A percentile compares a stretch with the other conserved stretches of the same genome.
These are phyloP conservation scores for Diaprepes abbreviatus DNA, from an alignment of 2,888 invertebrate genomes.

Conservation along the genomic window DNA sequence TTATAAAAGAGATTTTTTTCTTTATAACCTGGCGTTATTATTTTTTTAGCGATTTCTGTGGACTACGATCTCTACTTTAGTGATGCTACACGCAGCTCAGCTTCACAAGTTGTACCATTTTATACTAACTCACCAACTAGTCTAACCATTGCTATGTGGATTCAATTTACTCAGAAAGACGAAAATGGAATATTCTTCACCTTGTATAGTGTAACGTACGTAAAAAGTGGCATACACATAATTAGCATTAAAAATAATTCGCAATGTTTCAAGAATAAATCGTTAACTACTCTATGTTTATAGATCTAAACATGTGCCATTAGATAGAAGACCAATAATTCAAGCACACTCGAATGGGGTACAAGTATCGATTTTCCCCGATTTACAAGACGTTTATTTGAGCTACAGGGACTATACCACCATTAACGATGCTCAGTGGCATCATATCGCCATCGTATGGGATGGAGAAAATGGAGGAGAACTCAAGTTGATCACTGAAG, in stretches of 20 bases:
- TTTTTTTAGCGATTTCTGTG: slow-evolving; percentile 90
- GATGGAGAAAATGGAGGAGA: slow-evolving; percentile 88
- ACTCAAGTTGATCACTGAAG: slow-evolving; percentile 93
- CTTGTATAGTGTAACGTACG: slow-evolving; percentile 88
- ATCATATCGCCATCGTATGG: slow-evolving; percentile 94
- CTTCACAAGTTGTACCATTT: slow-evolving; percentile 94
- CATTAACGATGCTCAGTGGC: slow-evolving; percentile 97
- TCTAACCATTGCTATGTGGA: slow-evolving; percentile 95
- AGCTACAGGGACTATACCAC: slow-evolving; percentile 93
- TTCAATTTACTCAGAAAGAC: slow-evolving; percentile 92
- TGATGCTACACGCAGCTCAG: slow-evolving; percentile 90
- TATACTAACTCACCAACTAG: slow-evolving; percentile 82
- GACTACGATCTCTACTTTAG: slow-evolving; percentile 98
- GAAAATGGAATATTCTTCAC: slow-evolving; percentile 96
- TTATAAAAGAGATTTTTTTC: no score
- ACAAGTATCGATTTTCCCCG: slow-evolving; percentile 89
- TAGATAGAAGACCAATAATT: slow-evolving; percentile 83
- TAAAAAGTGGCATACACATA: slow-evolving; percentile 34
- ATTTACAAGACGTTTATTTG: slow-evolving; percentile 89
- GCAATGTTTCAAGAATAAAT: no score
- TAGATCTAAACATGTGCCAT: slow-evolving; percentile 84
- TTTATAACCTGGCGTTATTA: no score
- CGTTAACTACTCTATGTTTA: slow-evolving; percentile 40
- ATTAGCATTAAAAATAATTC: no score
- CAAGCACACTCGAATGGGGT: slow-evolving; percentile 96